Evolutionary conservation across 2,113 vertebrate genomes (phyloP).

Genomic region (Tamias sibiricus): DNA sequence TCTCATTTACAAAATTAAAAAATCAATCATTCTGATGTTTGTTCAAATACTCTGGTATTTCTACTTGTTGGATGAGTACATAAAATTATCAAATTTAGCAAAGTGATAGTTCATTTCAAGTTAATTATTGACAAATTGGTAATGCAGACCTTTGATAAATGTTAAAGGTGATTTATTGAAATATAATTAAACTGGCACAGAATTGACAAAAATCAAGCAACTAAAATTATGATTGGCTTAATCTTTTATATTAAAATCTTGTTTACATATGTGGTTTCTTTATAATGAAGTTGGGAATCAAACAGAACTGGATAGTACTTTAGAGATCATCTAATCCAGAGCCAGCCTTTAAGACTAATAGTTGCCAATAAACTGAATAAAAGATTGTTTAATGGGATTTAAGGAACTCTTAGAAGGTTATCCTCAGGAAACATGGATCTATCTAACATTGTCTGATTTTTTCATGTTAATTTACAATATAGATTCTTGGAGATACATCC

Average conservation of each 20-base stretch:
- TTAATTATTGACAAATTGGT: background rate
- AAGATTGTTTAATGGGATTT: background rate
- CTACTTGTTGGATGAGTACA: background rate
- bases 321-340: background rate
- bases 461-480: background rate
- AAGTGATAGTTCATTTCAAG: background rate
- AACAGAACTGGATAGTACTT: background rate
- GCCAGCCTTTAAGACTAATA: background rate
- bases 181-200: background rate
- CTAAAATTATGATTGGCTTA: background rate
- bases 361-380: background rate
- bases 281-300: background rate
- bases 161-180: background rate
- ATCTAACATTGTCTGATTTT: background rate
- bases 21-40: background rate
- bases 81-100: background rate
- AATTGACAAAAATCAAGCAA: background rate
- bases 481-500: background rate
- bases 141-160: background rate
- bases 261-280: background rate
- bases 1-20: background rate
- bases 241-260: constrained; percentile 19
- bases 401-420: background rate
- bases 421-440: background rate
- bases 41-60: background rate